Conservation (phyloP, 2,797 vertebrate genomes). For the Enteromius anoplus region DNA sequence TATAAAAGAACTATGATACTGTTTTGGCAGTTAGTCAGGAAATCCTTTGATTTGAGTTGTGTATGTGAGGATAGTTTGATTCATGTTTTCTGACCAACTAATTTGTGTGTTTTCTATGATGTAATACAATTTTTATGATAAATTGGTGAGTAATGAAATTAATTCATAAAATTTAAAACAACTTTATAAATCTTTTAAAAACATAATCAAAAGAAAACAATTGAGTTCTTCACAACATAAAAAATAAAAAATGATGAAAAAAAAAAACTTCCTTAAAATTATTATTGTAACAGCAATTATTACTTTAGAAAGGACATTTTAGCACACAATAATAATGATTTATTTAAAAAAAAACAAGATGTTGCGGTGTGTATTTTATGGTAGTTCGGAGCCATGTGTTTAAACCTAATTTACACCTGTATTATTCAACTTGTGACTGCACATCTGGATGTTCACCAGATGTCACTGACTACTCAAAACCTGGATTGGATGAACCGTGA, state of each 20-base stretch:
- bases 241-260: neutral
- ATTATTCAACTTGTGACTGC: neutral
- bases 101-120: neutral
- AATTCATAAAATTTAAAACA: neutral
- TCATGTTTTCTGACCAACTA: neutral
- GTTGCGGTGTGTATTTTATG: neutral
- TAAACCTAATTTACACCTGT: neutral
- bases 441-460: neutral
- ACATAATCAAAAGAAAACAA: neutral
- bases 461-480: neutral
- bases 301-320: neutral
- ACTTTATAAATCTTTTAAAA: neutral
- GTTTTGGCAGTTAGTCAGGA: neutral
- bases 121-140: neutral
- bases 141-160: neutral
- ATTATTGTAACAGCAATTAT: neutral
- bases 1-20: no score
- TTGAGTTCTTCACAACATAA: neutral
- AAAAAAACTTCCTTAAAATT: neutral
- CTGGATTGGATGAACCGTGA: no score
- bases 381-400: neutral
- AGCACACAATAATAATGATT: neutral
- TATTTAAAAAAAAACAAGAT: neutral
- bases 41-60: neutral
- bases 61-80: neutral